Evolutionary conservation across 2,888 invertebrate genomes (phyloP), one percentile per base, ranked within the genome.

Genomic region (Xanthostigma xanthostigma): DNA sequence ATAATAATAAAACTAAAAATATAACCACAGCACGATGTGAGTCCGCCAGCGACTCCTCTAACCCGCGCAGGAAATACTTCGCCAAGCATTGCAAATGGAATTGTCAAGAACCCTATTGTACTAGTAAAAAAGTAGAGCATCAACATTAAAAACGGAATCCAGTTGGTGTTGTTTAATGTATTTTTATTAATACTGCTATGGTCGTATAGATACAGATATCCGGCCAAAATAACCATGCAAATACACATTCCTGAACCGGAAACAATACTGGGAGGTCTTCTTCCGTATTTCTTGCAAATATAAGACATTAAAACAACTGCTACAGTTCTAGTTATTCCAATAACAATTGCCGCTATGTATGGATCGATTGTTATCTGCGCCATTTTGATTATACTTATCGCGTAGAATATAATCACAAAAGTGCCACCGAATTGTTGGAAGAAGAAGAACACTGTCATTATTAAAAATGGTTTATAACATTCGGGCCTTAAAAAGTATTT

Each of bases 401-500:
- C 74, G 55, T 76, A 77, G 53, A 74, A 74, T 9, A 77, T 68
- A 2, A 76, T 63, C 0, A 73, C 70, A 52, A 74, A 76, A 3
- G 70, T 65, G 0, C 77, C 77, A 5, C 73, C 67, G 52, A 75
- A 71, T 58, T 77, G 77, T 57, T 76, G 76, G 56, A 76, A 75
- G 53, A 75, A 69, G 58, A 76, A 76, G 56, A 65, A 75, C 0
- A 58, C 51, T 3, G 69, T 53, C 56, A 75, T 68, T 10, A 76
- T 64, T 8, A 60, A 41, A 46, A 75, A 69, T 0, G 76, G 75
- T 46, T 69, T 64, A 41, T 68, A 58, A 2, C 70, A 68, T 44
- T 64, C 64, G 0, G 69, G 65, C 47, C 64, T 60, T 8, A 59
- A 45, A 8, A 73, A 54, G 50, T 58, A 57, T 39, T 57, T 56